phyloP scores from a whole-genome alignment of 2,113 vertebrate species.

The Seriola quinqueradiata region DNA sequence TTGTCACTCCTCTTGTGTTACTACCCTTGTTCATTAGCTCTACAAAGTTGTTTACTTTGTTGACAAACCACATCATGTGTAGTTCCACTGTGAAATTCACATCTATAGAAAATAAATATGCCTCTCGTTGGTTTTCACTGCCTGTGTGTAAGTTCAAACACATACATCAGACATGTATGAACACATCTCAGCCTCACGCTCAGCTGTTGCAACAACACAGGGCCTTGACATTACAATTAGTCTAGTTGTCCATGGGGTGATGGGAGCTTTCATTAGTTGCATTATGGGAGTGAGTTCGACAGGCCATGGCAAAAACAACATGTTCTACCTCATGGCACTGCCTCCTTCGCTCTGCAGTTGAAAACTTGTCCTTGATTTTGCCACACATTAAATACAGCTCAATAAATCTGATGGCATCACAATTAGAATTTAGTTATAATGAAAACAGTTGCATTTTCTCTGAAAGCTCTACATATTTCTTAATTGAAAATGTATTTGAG shows the following conservation, averaged over 20 bases:
- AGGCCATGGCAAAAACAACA: conserved; percentile 48
- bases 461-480: background rate
- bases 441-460: conserved; percentile 11
- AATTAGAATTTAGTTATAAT: conserved; percentile 18
- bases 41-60: background rate
- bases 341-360: conserved; percentile 5
- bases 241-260: conserved; percentile 44
- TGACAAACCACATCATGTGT: background rate
- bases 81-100: background rate
- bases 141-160: background rate
- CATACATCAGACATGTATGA: conserved; percentile 2
- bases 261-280: conserved; percentile 64
- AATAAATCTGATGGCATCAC: conserved; percentile 24
- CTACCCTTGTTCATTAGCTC: background rate
- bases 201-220: background rate
- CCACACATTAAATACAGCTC: conserved; percentile 29
- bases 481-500: conserved; percentile 2
- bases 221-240: conserved; percentile 34
- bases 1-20: background rate
- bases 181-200: background rate
- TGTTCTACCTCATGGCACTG: conserved; percentile 46
- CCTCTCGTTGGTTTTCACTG: background rate
- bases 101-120: background rate
- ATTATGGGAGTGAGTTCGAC: conserved; percentile 62
- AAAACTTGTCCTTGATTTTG: conserved; percentile 10